Conservation (phyloP, 2,888 invertebrate genomes). For the Zeuzera pyrina region DNA sequence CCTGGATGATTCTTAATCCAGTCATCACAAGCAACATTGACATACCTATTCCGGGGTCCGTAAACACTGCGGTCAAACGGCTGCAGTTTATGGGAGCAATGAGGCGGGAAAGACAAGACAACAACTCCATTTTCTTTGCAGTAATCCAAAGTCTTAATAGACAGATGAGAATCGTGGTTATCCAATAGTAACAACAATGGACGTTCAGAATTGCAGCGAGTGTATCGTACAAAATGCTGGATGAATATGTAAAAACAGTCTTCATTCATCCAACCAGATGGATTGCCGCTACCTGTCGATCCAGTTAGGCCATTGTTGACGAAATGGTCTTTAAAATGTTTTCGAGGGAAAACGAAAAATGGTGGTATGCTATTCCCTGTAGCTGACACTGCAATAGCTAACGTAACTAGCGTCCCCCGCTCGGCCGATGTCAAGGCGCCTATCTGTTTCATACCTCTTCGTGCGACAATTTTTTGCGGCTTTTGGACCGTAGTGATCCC, state of each 20-base stretch:
- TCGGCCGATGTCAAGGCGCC: constrained; percentile 7
- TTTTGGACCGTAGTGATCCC: constrained; percentile 7
- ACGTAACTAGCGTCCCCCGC: constrained; percentile 4
- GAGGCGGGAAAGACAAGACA: constrained; percentile 22
- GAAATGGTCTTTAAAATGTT: constrained; percentile 20
- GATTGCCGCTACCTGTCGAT: constrained; percentile 14
- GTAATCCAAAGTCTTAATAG: constrained; percentile 16
- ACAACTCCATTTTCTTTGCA: constrained; percentile 20
- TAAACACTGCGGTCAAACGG: constrained; percentile 11
- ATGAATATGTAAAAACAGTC: constrained; percentile 21
- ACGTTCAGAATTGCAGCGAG: constrained; percentile 3
- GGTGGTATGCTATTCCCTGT: constrained; percentile 25
- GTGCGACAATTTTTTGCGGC: constrained; percentile 5
- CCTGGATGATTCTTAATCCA: constrained; percentile 10
- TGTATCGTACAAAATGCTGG: constrained; percentile 20
- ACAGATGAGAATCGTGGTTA: constrained; percentile 23
- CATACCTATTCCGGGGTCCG: constrained; percentile 11
- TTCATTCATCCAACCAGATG: constrained; percentile 17
- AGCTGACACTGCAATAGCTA: constrained; percentile 14
- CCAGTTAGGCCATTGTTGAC: constrained; percentile 19
- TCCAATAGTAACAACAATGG: constrained; percentile 21
- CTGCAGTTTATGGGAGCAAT: constrained; percentile 15
- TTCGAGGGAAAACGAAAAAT: constrained; percentile 23
- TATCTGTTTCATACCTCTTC: constrained; percentile 3
- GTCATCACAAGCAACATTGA: constrained; percentile 7